Evolutionary conservation across 1,140 invertebrate species (phyloP).

Genomic region (Odontomachus brunneus): DNA sequence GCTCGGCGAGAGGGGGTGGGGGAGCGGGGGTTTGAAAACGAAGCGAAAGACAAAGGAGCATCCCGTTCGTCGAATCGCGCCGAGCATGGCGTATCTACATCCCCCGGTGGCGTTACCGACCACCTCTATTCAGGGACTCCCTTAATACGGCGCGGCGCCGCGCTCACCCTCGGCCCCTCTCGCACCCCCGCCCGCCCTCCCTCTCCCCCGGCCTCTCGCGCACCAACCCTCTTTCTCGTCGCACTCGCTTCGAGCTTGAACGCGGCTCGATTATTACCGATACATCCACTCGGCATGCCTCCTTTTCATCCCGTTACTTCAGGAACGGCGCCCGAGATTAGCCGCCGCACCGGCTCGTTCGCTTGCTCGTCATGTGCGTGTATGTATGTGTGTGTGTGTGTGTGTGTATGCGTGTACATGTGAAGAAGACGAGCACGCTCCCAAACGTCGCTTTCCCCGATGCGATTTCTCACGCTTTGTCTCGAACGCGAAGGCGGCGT

Average conservation of each 20-base stretch:
- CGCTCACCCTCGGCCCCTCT: conserved; percentile 38
- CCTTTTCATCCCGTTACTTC: conserved; percentile 78
- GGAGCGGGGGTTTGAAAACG: conserved; percentile 71
- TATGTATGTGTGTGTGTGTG: neutral
- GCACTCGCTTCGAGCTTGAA: conserved; percentile 46
- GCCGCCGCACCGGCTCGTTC: conserved; percentile 56
- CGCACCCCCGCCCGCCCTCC: neutral
- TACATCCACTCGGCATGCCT: conserved; percentile 75
- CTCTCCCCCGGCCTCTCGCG: neutral
- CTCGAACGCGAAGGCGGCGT: conserved; percentile 41
- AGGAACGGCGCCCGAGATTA: conserved; percentile 71
- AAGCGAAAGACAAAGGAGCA: conserved; percentile 82
- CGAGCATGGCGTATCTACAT: conserved; percentile 85
- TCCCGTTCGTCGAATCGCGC: conserved; percentile 82
- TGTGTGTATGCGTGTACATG: conserved; percentile 18
- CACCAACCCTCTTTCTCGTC: conserved; percentile 51
- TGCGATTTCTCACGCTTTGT: conserved; percentile 61
- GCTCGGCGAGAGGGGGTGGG: conserved; percentile 32
- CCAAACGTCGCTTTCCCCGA: conserved; percentile 52
- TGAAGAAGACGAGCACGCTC: conserved; percentile 53
- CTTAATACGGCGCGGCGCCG: conserved; percentile 69
- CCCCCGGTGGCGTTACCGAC: conserved; percentile 73
- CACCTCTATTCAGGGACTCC: conserved; percentile 78
- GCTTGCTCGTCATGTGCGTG: neutral
- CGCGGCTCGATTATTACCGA: conserved; percentile 81